A percentile compares a stretch with the other conserved stretches of the same genome.
Conservation (phyloP, 2,888 invertebrate species). For the Trichopria drosophilae region DNA sequence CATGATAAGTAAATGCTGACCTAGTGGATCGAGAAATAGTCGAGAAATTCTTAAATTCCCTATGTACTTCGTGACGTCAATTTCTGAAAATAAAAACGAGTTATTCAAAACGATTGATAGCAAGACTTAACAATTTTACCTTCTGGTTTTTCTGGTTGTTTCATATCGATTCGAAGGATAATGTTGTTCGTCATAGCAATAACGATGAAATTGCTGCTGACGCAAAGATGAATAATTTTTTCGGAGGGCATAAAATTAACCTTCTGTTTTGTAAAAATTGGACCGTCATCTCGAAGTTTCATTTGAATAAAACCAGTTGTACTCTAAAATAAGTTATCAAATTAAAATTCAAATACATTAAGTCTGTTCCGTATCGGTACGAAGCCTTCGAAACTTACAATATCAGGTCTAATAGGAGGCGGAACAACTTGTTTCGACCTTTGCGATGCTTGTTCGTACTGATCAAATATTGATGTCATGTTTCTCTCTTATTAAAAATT, state of each 20-base stretch:
- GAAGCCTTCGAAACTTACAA: conserved; percentile 59
- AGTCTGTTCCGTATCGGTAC: conserved; percentile 15
- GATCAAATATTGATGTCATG: conserved; percentile 85
- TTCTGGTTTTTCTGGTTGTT: conserved; percentile 75
- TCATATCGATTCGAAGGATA: conserved; percentile 79
- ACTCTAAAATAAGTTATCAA: conserved; percentile 47
- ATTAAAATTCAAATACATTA: conserved; percentile 36
- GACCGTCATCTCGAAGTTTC: conserved; percentile 72
- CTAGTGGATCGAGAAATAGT: conserved; percentile 83
- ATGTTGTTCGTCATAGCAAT: conserved; percentile 82
- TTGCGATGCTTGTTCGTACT: conserved; percentile 79
- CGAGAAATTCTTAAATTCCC: conserved; percentile 66
- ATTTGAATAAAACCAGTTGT: conserved; percentile 64
- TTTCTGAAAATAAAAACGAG: conserved; percentile 64
- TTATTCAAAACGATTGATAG: conserved; percentile 1
- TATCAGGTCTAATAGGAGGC: conserved; percentile 58
- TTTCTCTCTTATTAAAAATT: neutral
- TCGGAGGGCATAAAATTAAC: conserved; percentile 80
- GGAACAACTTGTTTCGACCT: conserved; percentile 56
- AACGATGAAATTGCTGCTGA: conserved; percentile 80
- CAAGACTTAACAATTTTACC: conserved; percentile 60
- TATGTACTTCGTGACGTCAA: conserved; percentile 70
- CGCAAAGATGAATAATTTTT: conserved; percentile 77
- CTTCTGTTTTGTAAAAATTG: conserved; percentile 85
- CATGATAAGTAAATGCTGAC: conserved; percentile 80